phyloP scores from a whole-genome alignment of 1,140 invertebrate species.

The Atopsyche davidsoni region DNA sequence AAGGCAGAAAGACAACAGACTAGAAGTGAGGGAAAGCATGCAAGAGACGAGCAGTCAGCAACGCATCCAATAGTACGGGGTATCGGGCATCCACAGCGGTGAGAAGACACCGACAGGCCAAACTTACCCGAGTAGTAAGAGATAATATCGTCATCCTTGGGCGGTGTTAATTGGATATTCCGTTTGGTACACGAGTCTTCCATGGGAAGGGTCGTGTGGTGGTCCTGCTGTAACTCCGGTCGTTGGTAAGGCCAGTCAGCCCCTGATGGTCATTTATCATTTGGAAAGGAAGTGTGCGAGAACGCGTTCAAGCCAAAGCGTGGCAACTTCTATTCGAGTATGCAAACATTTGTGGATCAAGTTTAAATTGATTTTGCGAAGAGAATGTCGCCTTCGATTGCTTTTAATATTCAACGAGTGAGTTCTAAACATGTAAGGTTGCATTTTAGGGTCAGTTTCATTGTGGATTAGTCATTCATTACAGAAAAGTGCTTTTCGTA shows the following conservation, averaged over 20 bases:
- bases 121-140: conserved; percentile 28
- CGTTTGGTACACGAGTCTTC: conserved; percentile 22
- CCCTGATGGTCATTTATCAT: conserved; percentile 36
- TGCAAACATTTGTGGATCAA: too few relatives aligned
- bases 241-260: conserved; percentile 51
- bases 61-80: conserved; percentile 3
- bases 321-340: conserved; percentile 9
- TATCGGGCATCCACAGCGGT: neutral
- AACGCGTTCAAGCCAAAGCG: conserved; percentile 29
- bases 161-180: conserved; percentile 15
- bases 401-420: too few relatives aligned
- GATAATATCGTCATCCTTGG: conserved; percentile 24
- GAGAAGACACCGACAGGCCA: neutral
- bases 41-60: conserved; percentile 15
- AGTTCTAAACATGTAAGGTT: too few relatives aligned
- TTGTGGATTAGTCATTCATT: too few relatives aligned
- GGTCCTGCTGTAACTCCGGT: conserved; percentile 44
- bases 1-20: too few relatives aligned
- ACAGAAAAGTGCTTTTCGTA: too few relatives aligned
- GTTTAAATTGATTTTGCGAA: too few relatives aligned
- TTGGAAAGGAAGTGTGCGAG: conserved; percentile 23
- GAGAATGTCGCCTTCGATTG: too few relatives aligned
- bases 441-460: too few relatives aligned
- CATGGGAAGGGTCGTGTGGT: conserved; percentile 39
- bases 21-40: conserved; percentile 16